phyloP scores from a whole-genome alignment of 2,797 vertebrate genomes.

The Triplophysa bombifrons region DNA sequence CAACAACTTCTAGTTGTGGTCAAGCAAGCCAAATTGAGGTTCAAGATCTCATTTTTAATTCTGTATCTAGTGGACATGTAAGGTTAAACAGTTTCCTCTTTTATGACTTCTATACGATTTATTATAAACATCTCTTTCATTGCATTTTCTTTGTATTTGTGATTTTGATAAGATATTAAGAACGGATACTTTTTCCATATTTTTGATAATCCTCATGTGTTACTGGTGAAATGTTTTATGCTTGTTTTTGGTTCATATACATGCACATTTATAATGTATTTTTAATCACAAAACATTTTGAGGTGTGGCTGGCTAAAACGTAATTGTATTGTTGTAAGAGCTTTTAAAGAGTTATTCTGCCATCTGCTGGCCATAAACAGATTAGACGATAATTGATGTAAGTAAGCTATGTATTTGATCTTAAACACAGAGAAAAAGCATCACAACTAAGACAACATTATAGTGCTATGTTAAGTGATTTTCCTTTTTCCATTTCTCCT shows the following conservation, averaged over 20 bases:
- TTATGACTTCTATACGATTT: not conserved
- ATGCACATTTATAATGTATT: not conserved
- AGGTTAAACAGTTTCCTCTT: not conserved
- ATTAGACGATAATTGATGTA: no score
- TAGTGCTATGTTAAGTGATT: not conserved
- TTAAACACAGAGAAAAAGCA: not conserved
- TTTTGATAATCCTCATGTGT: not conserved
- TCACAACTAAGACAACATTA: not conserved
- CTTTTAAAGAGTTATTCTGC: slow-evolving; percentile 2
- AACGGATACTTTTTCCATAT: no score
- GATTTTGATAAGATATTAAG: not conserved
- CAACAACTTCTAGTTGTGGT: slow-evolving; percentile 18
- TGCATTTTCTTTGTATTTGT: not conserved
- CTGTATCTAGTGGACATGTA: not conserved
- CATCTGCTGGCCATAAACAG: slow-evolving; percentile 9
- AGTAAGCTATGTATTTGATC: no score
- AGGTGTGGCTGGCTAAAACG: not conserved
- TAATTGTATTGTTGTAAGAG: not conserved
- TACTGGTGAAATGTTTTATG: not conserved
- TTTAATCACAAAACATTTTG: not conserved
- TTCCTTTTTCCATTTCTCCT: not conserved
- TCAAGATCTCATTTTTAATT: not conserved
- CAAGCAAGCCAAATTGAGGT: not conserved
- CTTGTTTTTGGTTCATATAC: not conserved
- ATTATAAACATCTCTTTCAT: not conserved